Evolutionary conservation across 1,140 invertebrate genomes (phyloP), one percentile per base, ranked within the genome.

Genomic region (Trypoxylus dichotomus): DNA sequence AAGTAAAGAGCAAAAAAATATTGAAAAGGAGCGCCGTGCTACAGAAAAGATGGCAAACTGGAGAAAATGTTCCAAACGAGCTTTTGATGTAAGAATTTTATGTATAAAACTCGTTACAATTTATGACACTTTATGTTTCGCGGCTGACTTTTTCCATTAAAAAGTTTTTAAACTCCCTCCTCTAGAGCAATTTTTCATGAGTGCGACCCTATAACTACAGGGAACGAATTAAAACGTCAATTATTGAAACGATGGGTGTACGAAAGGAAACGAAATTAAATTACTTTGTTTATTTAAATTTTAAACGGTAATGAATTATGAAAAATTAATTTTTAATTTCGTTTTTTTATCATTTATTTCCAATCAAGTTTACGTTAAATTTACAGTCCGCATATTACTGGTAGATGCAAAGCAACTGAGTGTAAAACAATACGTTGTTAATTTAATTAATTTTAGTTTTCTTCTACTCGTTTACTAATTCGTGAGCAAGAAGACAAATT

Each of bases 131-230:
- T 68, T 68, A 68, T 68, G 60, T 68, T 68, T 68, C 60, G 60
- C 60, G 60, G 60, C 60, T 68, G 60, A 68, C 60, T 68, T 68
- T 68, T 68, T 68, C 27, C 60, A 68, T 68, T 68, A 68, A 68
- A 68, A 68, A 68, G 11, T 25, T 68, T 68, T 24, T 24, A 24
- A 68, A 68, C 60, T 68, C 60, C 6, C 24, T 68, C 27, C 60
- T 68, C 15, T 25, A 13, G 27, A 21, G 60, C 27, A 68, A 68
- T 68, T 68, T 68, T 68, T 68, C 60, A 68, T 68, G 60, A 68
- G 11, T 68, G 27, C 60, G 21, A 13, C 47, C 5, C 47, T 58
- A 21, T 5, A 58, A 58, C 47, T 37, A 8, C 47, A 58, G 5
- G 7, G 47, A 58, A 13, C 47, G 47, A 58, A 58, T 58, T 58